Percentiles rank a stretch among this genome's conserved stretches.
These are phyloP conservation scores for Cryptus viduatorius DNA, from an alignment of 2,888 invertebrate species.

Conservation along the genomic window DNA sequence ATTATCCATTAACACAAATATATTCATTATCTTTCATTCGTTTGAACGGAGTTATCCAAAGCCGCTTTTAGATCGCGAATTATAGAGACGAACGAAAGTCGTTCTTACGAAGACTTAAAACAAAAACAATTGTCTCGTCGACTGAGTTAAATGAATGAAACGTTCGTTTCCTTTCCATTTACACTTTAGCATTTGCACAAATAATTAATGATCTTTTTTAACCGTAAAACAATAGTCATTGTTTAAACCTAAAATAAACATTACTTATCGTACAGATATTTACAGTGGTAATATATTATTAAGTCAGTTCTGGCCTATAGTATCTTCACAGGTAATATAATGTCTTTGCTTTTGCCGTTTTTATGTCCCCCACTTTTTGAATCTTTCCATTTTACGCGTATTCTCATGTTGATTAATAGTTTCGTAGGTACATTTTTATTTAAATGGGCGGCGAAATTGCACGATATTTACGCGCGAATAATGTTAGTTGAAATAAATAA, in stretches of 20 bases:
- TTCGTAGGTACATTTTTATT: neutral
- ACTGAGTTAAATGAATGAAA: constrained; percentile 50
- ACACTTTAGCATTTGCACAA: constrained; percentile 42
- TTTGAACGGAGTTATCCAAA: constrained; percentile 16
- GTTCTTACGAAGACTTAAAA: constrained; percentile 7
- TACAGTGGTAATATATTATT: constrained; percentile 78
- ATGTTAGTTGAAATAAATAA: constrained; percentile 48
- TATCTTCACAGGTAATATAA: constrained; percentile 61
- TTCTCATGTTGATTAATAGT: constrained; percentile 15
- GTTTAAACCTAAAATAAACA: constrained; percentile 62
- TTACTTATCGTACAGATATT: constrained; percentile 82
- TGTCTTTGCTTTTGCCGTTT: constrained; percentile 52
- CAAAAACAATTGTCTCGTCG: constrained; percentile 32
- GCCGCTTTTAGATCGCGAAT: constrained; percentile 5
- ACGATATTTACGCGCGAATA: constrained; percentile 23
- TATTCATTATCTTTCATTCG: constrained; percentile 26
- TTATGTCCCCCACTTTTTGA: constrained; percentile 30
- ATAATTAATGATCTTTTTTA: constrained; percentile 33
- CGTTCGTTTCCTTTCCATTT: constrained; percentile 42
- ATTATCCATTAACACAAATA: constrained; percentile 19
- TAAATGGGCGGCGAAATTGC: constrained; percentile 5
- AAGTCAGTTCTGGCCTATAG: constrained; percentile 78
- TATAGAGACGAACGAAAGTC: neutral
- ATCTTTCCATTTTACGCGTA: neutral
- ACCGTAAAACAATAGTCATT: constrained; percentile 51